Percentiles rank a stretch among this genome's conserved stretches.
Evolutionary conservation across 2,888 invertebrate genomes (phyloP).

Genomic region (Noctua pronuba): DNA sequence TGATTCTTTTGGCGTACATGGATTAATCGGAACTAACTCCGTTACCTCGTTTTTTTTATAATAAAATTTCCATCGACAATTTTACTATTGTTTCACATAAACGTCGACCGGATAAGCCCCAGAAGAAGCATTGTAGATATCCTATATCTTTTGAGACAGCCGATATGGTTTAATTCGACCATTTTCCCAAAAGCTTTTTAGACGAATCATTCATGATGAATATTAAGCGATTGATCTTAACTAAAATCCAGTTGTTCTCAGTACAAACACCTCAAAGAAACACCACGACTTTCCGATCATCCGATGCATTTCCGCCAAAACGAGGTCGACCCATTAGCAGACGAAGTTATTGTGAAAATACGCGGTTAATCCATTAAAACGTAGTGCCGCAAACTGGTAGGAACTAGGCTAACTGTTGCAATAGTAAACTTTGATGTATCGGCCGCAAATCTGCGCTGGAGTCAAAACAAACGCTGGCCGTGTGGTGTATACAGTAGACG

Average conservation of each 20-base stretch:
- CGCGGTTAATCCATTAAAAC: slow-evolving; percentile 53
- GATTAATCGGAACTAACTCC: background rate
- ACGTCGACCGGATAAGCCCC: background rate
- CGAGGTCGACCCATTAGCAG: slow-evolving; percentile 46
- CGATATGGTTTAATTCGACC: background rate
- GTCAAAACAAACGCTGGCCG: slow-evolving; percentile 49
- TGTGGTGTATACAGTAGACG: slow-evolving; percentile 42
- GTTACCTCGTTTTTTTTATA: background rate
- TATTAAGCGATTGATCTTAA: slow-evolving; percentile 2
- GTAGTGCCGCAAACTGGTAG: slow-evolving; percentile 39
- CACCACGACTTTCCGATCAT: slow-evolving; percentile 1
- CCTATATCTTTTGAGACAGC: background rate
- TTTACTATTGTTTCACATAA: background rate
- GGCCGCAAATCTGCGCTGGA: slow-evolving; percentile 46
- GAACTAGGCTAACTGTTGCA: slow-evolving; percentile 57
- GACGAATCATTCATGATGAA: background rate
- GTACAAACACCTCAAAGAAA: slow-evolving; percentile 35
- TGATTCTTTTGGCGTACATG: background rate
- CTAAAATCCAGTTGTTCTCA: background rate
- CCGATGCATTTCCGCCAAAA: slow-evolving; percentile 46
- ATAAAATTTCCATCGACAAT: background rate
- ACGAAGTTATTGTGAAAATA: slow-evolving; percentile 54
- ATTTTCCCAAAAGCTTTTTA: background rate
- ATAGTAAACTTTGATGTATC: slow-evolving; percentile 58
- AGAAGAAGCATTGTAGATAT: background rate